Evolutionary conservation across 2,888 invertebrate species (phyloP).

Genomic region (Scelioninae gen. 1): DNA sequence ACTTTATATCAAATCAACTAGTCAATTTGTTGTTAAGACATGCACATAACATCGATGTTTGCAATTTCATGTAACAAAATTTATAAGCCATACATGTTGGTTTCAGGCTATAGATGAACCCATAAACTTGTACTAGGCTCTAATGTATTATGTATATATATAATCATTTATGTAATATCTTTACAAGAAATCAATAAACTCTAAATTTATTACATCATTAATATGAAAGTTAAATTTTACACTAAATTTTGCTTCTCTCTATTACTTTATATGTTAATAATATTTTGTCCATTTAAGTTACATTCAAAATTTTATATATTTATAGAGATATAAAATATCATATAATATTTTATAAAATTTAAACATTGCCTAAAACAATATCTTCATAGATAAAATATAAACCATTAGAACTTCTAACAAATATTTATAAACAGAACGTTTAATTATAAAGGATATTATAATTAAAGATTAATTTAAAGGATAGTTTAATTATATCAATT

Average conservation of each 20-base stretch:
- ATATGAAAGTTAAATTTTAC: constrained; percentile 1
- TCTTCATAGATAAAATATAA: no score
- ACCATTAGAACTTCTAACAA: no score
- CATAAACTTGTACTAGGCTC: constrained; percentile 25
- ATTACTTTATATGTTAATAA: no score
- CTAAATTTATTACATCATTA: constrained; percentile 22
- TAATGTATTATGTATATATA: constrained; percentile 41
- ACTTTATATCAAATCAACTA: constrained; percentile 40
- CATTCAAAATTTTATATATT: no score
- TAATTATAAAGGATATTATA: no score
- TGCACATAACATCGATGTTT: constrained; percentile 16
- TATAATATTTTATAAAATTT: no score
- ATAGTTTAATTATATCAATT: no score
- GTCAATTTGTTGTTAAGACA: constrained; percentile 23
- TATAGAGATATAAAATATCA: no score
- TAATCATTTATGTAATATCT: constrained; percentile 40
- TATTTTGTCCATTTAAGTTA: no score
- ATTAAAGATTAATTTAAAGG: no score
- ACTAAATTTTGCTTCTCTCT: not conserved
- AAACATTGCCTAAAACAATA: no score
- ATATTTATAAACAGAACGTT: no score
- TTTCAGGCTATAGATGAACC: constrained; percentile 25
- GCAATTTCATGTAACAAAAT: constrained; percentile 32
- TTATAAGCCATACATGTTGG: constrained; percentile 39
- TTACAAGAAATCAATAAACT: constrained; percentile 37